A percentile compares a stretch with the other conserved stretches of the same genome.
Evolutionary conservation across 2,113 vertebrate species (phyloP).

Genomic region (Tinamus guttatus): DNA sequence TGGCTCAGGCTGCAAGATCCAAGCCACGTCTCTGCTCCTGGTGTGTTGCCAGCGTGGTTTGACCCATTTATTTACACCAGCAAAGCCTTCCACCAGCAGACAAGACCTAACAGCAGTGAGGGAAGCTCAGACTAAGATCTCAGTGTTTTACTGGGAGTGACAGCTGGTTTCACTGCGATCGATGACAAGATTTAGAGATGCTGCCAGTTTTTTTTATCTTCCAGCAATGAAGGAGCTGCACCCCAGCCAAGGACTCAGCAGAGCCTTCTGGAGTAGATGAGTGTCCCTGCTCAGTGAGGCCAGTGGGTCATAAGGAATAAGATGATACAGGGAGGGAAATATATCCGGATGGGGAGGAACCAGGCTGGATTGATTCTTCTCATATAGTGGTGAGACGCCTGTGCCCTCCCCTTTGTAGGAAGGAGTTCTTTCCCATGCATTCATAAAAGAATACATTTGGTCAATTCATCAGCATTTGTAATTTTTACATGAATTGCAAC

Average conservation of each 20-base stretch:
- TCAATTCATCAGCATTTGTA: fast-evolving
- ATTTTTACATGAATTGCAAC: not conserved
- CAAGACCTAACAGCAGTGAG: not conserved
- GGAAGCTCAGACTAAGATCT: not conserved
- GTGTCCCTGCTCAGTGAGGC: not conserved
- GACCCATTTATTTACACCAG: slow-evolving; percentile 9
- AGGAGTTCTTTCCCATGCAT: not conserved
- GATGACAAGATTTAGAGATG: not conserved
- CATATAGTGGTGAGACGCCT: not conserved
- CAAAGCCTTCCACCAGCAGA: not conserved
- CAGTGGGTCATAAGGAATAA: not conserved
- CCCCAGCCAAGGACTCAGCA: not conserved
- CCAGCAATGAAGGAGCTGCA: not conserved
- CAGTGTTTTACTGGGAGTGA: not conserved
- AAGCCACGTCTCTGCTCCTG: slow-evolving; percentile 17
- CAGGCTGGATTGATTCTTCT: not conserved
- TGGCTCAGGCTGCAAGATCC: slow-evolving; percentile 3
- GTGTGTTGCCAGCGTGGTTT: not conserved
- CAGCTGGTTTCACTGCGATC: not conserved
- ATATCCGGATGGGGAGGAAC: not conserved
- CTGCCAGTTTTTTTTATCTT: not conserved
- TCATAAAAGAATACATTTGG: not conserved
- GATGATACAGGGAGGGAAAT: not conserved
- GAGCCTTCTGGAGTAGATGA: slow-evolving; percentile 19
- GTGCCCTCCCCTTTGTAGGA: not conserved